phyloP scores from a whole-genome alignment of 2,888 invertebrate species.

The Leucophora obtusa region DNA sequence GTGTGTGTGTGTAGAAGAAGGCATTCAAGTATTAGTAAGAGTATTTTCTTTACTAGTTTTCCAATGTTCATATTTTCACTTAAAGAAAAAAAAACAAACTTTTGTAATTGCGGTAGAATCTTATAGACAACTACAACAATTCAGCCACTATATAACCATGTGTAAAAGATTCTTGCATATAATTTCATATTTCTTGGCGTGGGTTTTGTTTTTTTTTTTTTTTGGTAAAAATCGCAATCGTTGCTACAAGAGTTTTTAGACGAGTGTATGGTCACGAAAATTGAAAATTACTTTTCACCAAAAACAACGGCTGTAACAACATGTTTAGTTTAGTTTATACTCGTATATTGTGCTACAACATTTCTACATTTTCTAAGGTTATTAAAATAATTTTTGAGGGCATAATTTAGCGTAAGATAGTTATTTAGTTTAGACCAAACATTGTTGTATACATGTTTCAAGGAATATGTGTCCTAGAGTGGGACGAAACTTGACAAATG shows the following conservation, averaged over 20 bases:
- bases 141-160: slow-evolving; percentile 6
- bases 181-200: slow-evolving; percentile 43
- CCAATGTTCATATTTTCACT: slow-evolving; percentile 39
- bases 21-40: slow-evolving; percentile 15
- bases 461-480: slow-evolving; percentile 13
- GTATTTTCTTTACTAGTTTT: slow-evolving; percentile 55
- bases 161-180: slow-evolving; percentile 45
- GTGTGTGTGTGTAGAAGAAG: neutral
- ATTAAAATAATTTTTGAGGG: slow-evolving; percentile 64
- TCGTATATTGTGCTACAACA: slow-evolving; percentile 25
- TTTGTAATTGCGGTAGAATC: slow-evolving; percentile 62
- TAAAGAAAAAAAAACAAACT: slow-evolving; percentile 26
- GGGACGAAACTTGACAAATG: too few species aligned
- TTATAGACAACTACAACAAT: slow-evolving; percentile 37
- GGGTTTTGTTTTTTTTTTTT: neutral
- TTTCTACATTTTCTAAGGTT: slow-evolving; percentile 44
- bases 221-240: neutral
- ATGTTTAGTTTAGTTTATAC: slow-evolving; percentile 2
- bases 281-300: slow-evolving; percentile 59
- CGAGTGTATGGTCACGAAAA: slow-evolving; percentile 62
- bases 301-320: slow-evolving; percentile 50
- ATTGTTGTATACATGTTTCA: neutral
- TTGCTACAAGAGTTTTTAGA: slow-evolving; percentile 6
- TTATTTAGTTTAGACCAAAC: slow-evolving; percentile 14
- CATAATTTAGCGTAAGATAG: slow-evolving; percentile 57